phyloP scores from a whole-genome alignment of 1,140 invertebrate genomes.

The Macrosteles quadrilineatus region DNA sequence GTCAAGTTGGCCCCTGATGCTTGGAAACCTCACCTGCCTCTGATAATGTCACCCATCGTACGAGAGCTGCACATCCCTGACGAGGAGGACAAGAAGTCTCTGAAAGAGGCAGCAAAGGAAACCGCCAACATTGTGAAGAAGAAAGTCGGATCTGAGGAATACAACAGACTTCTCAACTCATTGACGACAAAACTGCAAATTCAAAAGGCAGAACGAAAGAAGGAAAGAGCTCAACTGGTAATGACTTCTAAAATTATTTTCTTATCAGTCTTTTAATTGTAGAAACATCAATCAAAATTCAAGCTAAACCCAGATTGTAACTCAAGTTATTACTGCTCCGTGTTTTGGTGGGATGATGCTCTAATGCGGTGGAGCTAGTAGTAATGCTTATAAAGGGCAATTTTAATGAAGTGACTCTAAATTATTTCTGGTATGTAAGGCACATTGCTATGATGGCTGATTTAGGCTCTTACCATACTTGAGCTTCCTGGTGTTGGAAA shows the following conservation, averaged over 20 bases:
- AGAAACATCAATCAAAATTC: neutral
- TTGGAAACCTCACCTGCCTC: slow-evolving; percentile 55
- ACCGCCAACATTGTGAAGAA: slow-evolving; percentile 66
- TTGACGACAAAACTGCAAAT: slow-evolving; percentile 61
- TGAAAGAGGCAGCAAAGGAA: slow-evolving; percentile 63
- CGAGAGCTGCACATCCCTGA: slow-evolving; percentile 62
- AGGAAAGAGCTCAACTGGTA: slow-evolving; percentile 58
- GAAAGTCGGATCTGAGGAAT: slow-evolving; percentile 63
- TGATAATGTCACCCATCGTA: slow-evolving; percentile 65
- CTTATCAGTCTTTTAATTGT: neutral
- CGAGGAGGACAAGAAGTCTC: slow-evolving; percentile 38
- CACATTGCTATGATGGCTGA: too few relatives aligned
- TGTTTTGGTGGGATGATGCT: too few relatives aligned
- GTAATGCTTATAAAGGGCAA: too few relatives aligned
- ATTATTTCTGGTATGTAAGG: too few relatives aligned
- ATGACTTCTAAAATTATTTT: slow-evolving; percentile 1
- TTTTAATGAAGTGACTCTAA: too few relatives aligned
- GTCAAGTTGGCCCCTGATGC: slow-evolving; percentile 58
- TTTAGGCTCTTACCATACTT: too few relatives aligned
- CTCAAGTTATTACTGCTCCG: neutral
- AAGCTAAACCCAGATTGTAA: slow-evolving; percentile 15
- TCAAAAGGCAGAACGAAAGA: slow-evolving; percentile 66
- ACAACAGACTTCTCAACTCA: slow-evolving; percentile 59
- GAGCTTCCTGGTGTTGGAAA: too few relatives aligned
- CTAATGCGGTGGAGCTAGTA: too few relatives aligned